Base-by-base conservation (phyloP, 2,888 invertebrate genomes). In the Lamproptera curius region DNA sequence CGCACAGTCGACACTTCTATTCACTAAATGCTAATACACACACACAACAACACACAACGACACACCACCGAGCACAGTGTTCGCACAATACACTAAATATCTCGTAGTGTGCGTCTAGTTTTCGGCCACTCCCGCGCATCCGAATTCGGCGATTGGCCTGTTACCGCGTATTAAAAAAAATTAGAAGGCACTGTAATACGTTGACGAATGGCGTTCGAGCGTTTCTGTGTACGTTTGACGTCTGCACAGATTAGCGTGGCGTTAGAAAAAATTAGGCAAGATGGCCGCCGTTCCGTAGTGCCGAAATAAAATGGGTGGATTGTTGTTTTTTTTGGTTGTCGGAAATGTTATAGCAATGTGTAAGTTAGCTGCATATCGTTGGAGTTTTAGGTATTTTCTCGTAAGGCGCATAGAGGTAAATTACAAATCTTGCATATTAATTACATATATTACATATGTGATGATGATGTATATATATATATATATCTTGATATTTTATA, bases 11-110 rank as follows among this genome's bases (percentile, higher is more conserved):
- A 74, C 76, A 72, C 73, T 65, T 65, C 67, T 76, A 80, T 80
- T 80, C 74, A 78, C 62, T 73, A 75, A 74, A 81, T 79, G 79
- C 68, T 76, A 82, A 80, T 79, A 17, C 62, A 61, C 68, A 51
- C 70, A 69, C 64, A 68, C 65, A 60, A 10, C 2, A 9, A n/a
- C 2, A 14, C 20, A 1, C 35, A 20, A n/a, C 16, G 16, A 42
- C 26, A 20, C 28, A 45, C 28, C 28, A 28, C 28, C 10, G 28
- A 28, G 10, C n/a, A 6, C 6, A 28, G 9, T 10, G 10, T 10
- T 28, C 28, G 4, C 28, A 28, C n/a, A 52, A 16, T 48, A 37
- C 36, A 41, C 52, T 42, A 52, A 54, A 34, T 51, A 35, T 17
- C 5, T 42, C 17, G 38, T 11, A 66, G 81, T 81, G 75, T 75